Conservation (phyloP, 2,113 vertebrate species). For the Patagioenas fasciata region DNA sequence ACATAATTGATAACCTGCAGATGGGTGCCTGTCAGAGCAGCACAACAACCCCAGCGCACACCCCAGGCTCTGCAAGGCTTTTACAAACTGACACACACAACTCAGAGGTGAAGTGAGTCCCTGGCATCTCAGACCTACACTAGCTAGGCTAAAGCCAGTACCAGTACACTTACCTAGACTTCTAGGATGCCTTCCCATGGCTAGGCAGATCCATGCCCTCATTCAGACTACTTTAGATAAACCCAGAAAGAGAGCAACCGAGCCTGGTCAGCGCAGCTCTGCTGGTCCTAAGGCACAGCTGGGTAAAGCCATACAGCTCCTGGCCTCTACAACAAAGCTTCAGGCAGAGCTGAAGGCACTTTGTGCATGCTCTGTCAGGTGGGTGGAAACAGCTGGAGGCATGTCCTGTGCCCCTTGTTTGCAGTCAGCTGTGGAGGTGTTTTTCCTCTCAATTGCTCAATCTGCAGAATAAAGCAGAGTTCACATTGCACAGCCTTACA, state of each 20-base stretch:
- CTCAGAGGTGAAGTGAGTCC: fast-evolving
- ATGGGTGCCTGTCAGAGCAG: background rate
- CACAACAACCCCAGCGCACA: background rate
- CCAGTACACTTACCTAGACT: background rate
- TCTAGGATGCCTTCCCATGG: background rate
- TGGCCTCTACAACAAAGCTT: background rate
- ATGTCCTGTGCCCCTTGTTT: background rate
- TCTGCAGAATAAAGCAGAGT: background rate
- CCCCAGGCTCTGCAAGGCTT: background rate
- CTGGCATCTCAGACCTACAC: background rate
- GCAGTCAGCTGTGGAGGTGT: background rate
- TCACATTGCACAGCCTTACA: background rate
- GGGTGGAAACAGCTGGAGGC: background rate
- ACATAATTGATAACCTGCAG: background rate
- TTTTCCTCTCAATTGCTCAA: background rate
- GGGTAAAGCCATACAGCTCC: background rate
- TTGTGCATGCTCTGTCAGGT: fast-evolving
- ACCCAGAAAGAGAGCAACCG: background rate
- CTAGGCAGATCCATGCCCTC: background rate
- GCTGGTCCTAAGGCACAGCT: background rate
- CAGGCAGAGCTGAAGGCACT: background rate
- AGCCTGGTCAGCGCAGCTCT: background rate
- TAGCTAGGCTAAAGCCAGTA: background rate
- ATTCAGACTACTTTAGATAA: background rate
- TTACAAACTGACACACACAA: background rate